Evolutionary conservation across 2,888 invertebrate species (phyloP).

Genomic region (Himalopsyche tibetana): DNA sequence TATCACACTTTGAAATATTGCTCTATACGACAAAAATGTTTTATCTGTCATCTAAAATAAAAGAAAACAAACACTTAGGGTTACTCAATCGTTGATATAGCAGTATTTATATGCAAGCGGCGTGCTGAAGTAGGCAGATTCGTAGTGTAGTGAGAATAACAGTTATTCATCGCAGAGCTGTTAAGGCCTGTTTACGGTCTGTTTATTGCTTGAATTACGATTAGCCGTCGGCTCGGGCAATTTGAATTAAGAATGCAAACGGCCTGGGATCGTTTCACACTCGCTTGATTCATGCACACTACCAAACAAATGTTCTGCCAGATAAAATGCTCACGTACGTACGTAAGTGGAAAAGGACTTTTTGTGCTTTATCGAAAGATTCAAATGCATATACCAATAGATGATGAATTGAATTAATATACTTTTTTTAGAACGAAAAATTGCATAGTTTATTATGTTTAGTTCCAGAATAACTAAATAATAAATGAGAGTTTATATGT

Average conservation of each 20-base stretch:
- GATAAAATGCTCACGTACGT: conserved; percentile 1
- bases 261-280: conserved; percentile 44
- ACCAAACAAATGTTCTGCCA: background rate
- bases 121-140: background rate
- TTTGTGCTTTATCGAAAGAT: background rate
- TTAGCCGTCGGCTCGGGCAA: conserved; percentile 52
- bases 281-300: conserved; percentile 45
- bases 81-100: background rate
- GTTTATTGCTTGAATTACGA: conserved; percentile 56
- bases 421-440: too few relatives aligned
- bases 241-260: conserved; percentile 61
- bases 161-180: conserved; percentile 32
- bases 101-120: background rate
- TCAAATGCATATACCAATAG: background rate
- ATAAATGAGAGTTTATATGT: too few relatives aligned
- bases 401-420: too few relatives aligned
- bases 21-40: too few relatives aligned
- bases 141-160: conserved; percentile 38
- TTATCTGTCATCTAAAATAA: too few relatives aligned
- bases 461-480: too few relatives aligned
- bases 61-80: too few relatives aligned
- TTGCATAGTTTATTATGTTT: too few relatives aligned
- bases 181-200: conserved; percentile 54
- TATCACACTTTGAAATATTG: too few relatives aligned
- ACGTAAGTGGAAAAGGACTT: background rate